Evolutionary conservation across 2,113 vertebrate genomes (phyloP), one percentile per base, ranked within the genome.

Genomic region (Psittacara wagleri): DNA sequence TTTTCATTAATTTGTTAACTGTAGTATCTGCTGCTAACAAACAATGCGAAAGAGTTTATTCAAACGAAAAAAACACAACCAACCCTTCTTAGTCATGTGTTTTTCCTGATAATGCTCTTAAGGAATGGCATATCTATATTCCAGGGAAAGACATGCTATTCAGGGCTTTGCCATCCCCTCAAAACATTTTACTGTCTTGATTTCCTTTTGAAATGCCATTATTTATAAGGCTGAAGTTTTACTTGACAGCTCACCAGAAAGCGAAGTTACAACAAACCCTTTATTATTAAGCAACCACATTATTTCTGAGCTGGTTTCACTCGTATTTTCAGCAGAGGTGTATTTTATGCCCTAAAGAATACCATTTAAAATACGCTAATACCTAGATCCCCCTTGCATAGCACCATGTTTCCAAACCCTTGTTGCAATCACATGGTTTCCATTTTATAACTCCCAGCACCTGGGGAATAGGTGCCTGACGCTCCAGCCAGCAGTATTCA

Each of bases 1-100:
- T 97, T 98, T 98, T 98, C 98, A 98, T 98, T 99, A 98, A 98
- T 99, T 98, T 98, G 97, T 98, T 98, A 98, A 98, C 97, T 98
- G 97, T 90, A 98, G 98, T 97, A 98, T 98, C 95, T 98, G 95
- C 96, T 97, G 90, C 97, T 95, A 97, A 93, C 76, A 97, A 94
- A 95, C 70, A 92, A 93, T 17, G 18, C 18, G 31, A 81, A 95
- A 68, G 66, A 51, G 44, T 97, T 87, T 87, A 93, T 84, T 73
- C 48, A 90, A 89, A 96, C 79, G 37, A 44, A 27, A 41, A 35
- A 33, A 27, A 4, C 22, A 4, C 0, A 18, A 24, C 1, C 8
- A 49, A 20, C 17, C 15, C 29, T 22, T 55, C 37, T 66, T 28
- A 63, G 41, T 10, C 77, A 11, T 4, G 3, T 31, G 44, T 44